These are phyloP conservation scores for Potorous gilbertii DNA, from an alignment of 2,797 vertebrate genomes.

Conservation along the genomic window DNA sequence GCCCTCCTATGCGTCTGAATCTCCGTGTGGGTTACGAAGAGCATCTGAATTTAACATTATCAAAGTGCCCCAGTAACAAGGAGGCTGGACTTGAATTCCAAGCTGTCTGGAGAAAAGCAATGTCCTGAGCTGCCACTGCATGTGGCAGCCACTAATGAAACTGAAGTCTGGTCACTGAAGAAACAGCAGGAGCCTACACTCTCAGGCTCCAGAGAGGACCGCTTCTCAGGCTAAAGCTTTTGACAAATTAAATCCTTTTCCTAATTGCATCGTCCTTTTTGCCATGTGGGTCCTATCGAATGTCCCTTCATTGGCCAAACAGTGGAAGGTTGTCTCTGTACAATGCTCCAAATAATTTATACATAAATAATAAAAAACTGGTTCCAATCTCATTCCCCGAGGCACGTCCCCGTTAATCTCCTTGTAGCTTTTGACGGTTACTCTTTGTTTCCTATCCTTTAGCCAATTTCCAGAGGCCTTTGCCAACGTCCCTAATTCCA, in stretches of 20 bases:
- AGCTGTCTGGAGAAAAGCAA: conserved; percentile 8
- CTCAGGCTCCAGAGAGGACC: conserved; percentile 4
- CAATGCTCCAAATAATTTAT: conserved; percentile 81
- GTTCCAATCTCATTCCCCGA: conserved; percentile 74
- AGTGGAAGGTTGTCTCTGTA: conserved; percentile 73
- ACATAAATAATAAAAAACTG: conserved; percentile 84
- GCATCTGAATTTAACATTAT: conserved; percentile 21
- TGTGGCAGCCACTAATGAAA: background rate
- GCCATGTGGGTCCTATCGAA: conserved; percentile 48
- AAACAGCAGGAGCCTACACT: background rate
- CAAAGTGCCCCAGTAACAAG: background rate
- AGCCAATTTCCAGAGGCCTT: conserved; percentile 81
- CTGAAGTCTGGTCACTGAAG: conserved; percentile 22
- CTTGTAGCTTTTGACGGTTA: conserved; percentile 83
- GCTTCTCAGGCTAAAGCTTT: conserved; percentile 28
- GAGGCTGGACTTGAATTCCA: background rate
- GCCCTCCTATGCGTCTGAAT: background rate
- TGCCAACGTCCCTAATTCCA: conserved; percentile 83
- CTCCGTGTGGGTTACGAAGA: conserved; percentile 30
- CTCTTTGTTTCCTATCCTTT: conserved; percentile 83
- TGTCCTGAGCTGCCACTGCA: background rate
- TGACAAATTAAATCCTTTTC: conserved; percentile 75
- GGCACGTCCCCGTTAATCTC: conserved; percentile 83
- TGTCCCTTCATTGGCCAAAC: conserved; percentile 71
- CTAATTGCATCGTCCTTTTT: conserved; percentile 72